Evolutionary conservation across 2,797 vertebrate species (phyloP).

Genomic region (Scarus forsteni): DNA sequence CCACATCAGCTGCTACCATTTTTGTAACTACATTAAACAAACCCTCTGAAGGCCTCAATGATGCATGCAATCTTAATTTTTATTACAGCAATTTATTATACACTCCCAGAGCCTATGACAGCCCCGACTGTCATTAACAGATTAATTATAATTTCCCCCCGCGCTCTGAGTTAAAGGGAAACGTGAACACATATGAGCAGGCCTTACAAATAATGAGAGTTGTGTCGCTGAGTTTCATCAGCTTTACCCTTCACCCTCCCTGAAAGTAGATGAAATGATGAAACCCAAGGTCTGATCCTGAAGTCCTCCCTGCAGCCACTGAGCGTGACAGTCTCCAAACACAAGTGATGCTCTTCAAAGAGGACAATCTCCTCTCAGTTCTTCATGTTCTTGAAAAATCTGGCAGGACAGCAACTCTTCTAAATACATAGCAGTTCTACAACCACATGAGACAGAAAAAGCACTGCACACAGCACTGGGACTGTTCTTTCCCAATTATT

Average conservation of each 20-base stretch:
- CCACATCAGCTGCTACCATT: constrained; percentile 87
- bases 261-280: constrained; percentile 67
- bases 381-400: constrained; percentile 62
- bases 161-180: constrained; percentile 83
- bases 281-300: constrained; percentile 51
- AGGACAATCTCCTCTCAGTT: constrained; percentile 55
- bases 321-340: constrained; percentile 57
- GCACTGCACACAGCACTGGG: too few relatives aligned
- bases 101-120: constrained; percentile 87
- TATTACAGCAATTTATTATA: constrained; percentile 93
- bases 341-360: constrained; percentile 66
- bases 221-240: constrained; percentile 68
- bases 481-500: too few relatives aligned
- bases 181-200: constrained; percentile 71
- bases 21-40: constrained; percentile 92
- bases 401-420: constrained; percentile 40
- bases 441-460: too few relatives aligned
- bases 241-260: constrained; percentile 76
- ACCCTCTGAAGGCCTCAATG: constrained; percentile 89
- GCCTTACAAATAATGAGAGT: constrained; percentile 76
- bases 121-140: constrained; percentile 92
- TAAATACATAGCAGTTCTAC: too few relatives aligned
- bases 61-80: constrained; percentile 91
- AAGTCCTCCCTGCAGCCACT: constrained; percentile 63
- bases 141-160: constrained; percentile 91